Evolutionary conservation across 2,113 vertebrate genomes (phyloP), one percentile per base, ranked within the genome.

Genomic region (Perca schrenkii): DNA sequence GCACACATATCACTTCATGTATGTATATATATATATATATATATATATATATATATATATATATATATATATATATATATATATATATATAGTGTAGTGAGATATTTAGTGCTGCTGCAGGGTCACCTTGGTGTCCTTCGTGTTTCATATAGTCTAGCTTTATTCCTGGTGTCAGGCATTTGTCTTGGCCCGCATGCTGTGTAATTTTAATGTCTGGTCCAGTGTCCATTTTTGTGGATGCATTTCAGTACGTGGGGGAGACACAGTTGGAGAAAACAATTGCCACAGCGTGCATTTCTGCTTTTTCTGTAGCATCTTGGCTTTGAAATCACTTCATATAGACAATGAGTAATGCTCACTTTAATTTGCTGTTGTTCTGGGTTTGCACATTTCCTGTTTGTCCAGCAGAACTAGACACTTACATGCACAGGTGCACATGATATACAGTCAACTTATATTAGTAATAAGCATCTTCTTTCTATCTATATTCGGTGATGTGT

Each of bases 171-270:
- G 82, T 79, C 65, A 61, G 64, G 77, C 82, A 90, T 92, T 94
- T 93, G 87, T 92, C 74, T 95, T 95, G 95, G 94, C 93, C n/a
- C 0, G 3, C 19, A 34, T 52, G 84, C 83, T 52, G 63, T 96
- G 83, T 95, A 94, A 96, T 95, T 95, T 93, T 89, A 84, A 80
- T 89, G 94, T 96, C 94, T 95, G 77, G 87, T 92, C 68, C 69
- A 65, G 88, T 43, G 77, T 87, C 76, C 80, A 47, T 86, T 92
- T 93, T 91, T 84, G 71, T 89, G 86, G 69, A 87, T 50, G 53
- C n/a, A 11, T 74, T 88, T 86, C 66, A 82, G 68, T 71, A 63
- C 64, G 5, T 25, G 61, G 89, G 87, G 81, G 68, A 82, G 62
- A 81, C 58, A n/a, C 28, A 70, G 77, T 58, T 53, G 65, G 40